Evolutionary conservation across 2,797 vertebrate genomes (phyloP).

Genomic region (Myotis myotis): DNA sequence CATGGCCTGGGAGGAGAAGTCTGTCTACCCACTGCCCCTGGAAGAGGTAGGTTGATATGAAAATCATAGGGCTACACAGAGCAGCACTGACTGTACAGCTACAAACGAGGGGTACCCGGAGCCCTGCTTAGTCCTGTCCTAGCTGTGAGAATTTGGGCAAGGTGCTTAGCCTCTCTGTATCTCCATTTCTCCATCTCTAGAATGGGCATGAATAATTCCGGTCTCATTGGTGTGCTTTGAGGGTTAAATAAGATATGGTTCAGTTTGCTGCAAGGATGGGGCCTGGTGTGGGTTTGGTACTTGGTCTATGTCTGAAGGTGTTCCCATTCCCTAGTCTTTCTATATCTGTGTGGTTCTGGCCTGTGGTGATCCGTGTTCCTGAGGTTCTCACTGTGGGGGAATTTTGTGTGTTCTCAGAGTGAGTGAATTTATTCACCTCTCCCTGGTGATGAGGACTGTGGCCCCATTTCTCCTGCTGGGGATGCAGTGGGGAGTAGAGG

Average conservation of each 20-base stretch:
- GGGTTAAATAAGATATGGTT: not conserved
- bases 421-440: not conserved
- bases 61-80: not conserved
- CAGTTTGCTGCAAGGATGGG: not conserved
- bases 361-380: not conserved
- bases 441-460: not conserved
- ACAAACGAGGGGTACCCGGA: not conserved
- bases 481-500: not conserved
- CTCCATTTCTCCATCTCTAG: not conserved
- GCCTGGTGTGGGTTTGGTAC: not conserved
- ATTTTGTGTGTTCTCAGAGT: not conserved
- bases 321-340: not conserved
- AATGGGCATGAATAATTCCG: not conserved
- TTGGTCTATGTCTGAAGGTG: not conserved
- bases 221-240: not conserved
- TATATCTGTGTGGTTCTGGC: not conserved
- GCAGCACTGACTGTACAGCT: not conserved
- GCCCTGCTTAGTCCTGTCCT: not conserved
- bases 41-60: constrained; percentile 30
- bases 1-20: not conserved
- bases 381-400: not conserved
- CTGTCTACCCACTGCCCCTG: not conserved
- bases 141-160: not conserved
- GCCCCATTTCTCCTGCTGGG: not conserved
- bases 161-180: not conserved